Percentiles rank a stretch among this genome's conserved stretches.
Conservation (phyloP, 2,888 invertebrate species). For the Meiosimyza decipiens region DNA sequence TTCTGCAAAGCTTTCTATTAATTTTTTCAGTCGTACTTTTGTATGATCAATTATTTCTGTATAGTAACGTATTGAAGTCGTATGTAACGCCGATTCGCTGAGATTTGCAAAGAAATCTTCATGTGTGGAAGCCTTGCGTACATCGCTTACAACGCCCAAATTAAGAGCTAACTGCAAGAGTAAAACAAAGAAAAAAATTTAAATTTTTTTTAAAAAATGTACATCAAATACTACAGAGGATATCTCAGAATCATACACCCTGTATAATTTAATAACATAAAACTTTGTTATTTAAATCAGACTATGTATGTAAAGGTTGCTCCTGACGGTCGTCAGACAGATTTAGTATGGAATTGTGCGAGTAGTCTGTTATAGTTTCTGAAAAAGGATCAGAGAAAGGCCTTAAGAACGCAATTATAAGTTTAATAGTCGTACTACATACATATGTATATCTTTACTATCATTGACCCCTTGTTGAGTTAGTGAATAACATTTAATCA, state of each 20-base stretch:
- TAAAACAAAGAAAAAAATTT: constrained; percentile 1
- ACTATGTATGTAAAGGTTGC: too few species aligned
- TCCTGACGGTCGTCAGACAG: too few species aligned
- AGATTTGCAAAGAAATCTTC: constrained; percentile 66
- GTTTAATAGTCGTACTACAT: too few species aligned
- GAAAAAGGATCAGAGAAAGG: too few species aligned
- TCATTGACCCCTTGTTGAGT: too few species aligned
- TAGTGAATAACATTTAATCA: too few species aligned
- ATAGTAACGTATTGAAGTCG: constrained; percentile 57
- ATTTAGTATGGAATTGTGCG: too few species aligned
- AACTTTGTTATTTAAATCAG: too few species aligned
- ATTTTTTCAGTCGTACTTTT: constrained; percentile 56
- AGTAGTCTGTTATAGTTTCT: background rate
- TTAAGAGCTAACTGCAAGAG: constrained; percentile 58
- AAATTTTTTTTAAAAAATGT: background rate
- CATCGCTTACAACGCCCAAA: constrained; percentile 59
- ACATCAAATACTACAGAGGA: too few species aligned
- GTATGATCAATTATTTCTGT: constrained; percentile 63
- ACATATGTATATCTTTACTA: too few species aligned
- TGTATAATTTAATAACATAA: too few species aligned
- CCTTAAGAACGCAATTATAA: background rate
- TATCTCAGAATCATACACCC: too few species aligned
- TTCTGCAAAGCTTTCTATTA: constrained; percentile 57
- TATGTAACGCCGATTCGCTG: constrained; percentile 60
- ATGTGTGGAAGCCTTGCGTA: constrained; percentile 63